Evolutionary conservation across 2,888 invertebrate genomes (phyloP), one percentile per base, ranked within the genome.

Genomic region (Pristionchus fissidentatus): DNA sequence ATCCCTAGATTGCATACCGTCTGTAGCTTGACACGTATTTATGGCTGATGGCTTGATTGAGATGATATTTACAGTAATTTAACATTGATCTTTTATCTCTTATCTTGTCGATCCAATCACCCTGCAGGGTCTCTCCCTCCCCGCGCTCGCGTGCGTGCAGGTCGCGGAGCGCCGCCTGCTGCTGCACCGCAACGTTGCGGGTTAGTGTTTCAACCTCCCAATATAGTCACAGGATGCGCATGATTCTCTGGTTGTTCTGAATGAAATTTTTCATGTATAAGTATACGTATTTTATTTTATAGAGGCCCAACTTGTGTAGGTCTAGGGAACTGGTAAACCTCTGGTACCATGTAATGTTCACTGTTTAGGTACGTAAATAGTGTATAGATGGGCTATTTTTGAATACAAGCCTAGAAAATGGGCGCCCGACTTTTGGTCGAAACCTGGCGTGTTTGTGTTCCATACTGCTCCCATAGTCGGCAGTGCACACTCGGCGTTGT

Each of bases 101-200:
- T n/a, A 26, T 73, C 55, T 10, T 35, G 13, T 32, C 32, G 49
- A 49, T 49, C 10, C 10, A 15, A 10, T n/a, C 29, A 8, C 29
- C 29, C 13, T 89, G 15, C 87, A 88, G 73, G 90, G 87, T 35
- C 84, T 90, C 52, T 86, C 84, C 35, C 83, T 90, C 13, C 90
- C 90, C 2, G 88, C 90, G 1, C 84, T 90, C 26, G 86, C 85
- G 0, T 81, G 87, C 26, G 90, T 90, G 19, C 87, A 90, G 83
- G 87, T 90, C 5, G 84, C 87, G 75, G 86, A 86, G 26, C 79
- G 90, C 15, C 75, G 85, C 29, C 62, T 90, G 32, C 83, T 83
- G 0, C 66, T 90, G 38, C 87, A 86, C 35, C 80, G 86, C 83
- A 87, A 84, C 84, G 81, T 87, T 15, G 84, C 83, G 26, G 89